Conservation (phyloP, 2,113 vertebrate species). For the Heterotilapia buettikoferi region DNA sequence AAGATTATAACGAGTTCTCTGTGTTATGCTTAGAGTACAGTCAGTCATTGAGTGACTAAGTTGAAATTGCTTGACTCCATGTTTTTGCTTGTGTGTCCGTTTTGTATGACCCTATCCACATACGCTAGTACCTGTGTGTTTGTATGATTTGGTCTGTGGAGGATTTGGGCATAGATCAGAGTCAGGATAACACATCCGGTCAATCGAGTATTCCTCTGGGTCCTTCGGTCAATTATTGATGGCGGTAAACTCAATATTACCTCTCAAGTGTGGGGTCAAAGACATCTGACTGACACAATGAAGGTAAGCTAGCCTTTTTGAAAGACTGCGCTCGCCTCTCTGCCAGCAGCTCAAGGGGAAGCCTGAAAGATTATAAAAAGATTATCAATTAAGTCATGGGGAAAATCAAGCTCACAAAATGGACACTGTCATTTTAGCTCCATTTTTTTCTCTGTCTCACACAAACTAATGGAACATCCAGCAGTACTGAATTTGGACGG, state of each 20-base stretch:
- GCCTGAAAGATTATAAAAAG: constrained; percentile 8
- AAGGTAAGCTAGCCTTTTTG: constrained; percentile 24
- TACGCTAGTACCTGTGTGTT: neutral
- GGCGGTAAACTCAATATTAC: constrained; percentile 30
- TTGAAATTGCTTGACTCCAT: neutral
- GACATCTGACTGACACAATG: constrained; percentile 17
- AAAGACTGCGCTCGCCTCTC: neutral
- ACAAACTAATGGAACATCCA: neutral
- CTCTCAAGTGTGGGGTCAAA: constrained; percentile 23
- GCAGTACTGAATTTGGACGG: neutral
- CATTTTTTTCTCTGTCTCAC: neutral
- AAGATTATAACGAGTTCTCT: neutral
- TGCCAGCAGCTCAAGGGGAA: neutral
- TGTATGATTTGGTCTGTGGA: neutral
- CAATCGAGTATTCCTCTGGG: constrained; percentile 36
- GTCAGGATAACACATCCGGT: constrained; percentile 14
- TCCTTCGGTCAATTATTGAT: constrained; percentile 33
- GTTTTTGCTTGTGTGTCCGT: neutral
- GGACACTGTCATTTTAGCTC: neutral
- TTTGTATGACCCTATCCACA: neutral
- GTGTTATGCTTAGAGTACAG: neutral
- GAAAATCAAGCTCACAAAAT: neutral
- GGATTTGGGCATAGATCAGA: constrained; percentile 38
- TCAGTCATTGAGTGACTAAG: neutral
- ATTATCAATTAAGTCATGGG: neutral